A percentile compares a stretch with the other conserved stretches of the same genome.
Conservation (phyloP, 2,888 invertebrate species). For the Ceriagrion tenellum region DNA sequence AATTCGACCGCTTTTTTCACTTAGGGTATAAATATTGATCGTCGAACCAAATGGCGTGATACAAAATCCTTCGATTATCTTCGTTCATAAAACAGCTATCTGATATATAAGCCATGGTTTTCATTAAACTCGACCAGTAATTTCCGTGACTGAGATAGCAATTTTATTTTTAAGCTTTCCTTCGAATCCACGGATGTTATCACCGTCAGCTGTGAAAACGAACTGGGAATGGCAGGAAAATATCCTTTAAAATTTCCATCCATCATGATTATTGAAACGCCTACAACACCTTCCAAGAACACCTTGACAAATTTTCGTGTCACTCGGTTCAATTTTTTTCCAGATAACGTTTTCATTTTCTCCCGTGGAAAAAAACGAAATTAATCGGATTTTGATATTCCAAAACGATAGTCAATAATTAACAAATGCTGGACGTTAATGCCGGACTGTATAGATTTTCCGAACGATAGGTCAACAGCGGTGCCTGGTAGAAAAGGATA, state of each 20-base stretch:
- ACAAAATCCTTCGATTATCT: slow-evolving; percentile 16
- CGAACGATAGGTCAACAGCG: not conserved
- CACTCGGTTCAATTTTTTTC: not conserved
- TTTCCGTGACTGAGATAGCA: slow-evolving; percentile 29
- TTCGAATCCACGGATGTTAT: not conserved
- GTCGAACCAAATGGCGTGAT: not conserved
- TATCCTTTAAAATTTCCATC: not conserved
- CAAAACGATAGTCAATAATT: not conserved
- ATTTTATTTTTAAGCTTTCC: slow-evolving; percentile 23
- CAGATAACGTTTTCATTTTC: slow-evolving; percentile 22
- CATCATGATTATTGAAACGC: slow-evolving; percentile 20
- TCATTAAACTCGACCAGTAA: not conserved
- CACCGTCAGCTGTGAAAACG: not conserved
- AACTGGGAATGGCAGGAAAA: slow-evolving; percentile 11
- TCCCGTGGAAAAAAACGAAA: not conserved
- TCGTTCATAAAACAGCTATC: not conserved
- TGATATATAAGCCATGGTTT: not conserved
- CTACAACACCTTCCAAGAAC: slow-evolving; percentile 31
- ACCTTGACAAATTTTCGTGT: not conserved
- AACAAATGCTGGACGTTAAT: not conserved
- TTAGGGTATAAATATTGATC: not conserved
- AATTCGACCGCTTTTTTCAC: not conserved
- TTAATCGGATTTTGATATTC: slow-evolving; percentile 8
- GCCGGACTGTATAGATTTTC: not conserved
- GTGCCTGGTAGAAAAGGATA: not conserved